Base-by-base conservation (phyloP, 2,888 invertebrate species). In the Trachelus stipa region DNA sequence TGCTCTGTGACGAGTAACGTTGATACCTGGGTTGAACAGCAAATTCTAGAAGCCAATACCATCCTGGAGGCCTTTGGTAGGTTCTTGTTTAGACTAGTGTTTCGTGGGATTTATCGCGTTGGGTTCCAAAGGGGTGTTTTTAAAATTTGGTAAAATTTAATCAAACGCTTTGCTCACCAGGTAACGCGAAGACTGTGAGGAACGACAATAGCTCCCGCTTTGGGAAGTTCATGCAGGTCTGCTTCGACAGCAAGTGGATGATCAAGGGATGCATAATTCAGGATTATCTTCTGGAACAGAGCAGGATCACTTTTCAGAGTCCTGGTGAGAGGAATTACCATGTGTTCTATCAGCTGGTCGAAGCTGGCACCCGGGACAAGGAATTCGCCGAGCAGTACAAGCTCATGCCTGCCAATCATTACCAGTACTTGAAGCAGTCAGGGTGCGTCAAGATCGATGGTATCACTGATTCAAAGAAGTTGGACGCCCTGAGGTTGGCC, bases 171-270 rank as follows among this genome's bases (percentile, higher is more conserved):
- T 34, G 71, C 6, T 71, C 31, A 6, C 56, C 90, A 97, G 97
- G 97, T 77, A 98, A 98, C 92, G 98, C 98, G 1, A 98, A 97
- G 92, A 98, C 98, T 0, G 96, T 98, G 15, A 94, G 98, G 74
- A 98, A 98, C 90, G 98, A 98, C 92, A 98, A 98, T 91, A 97
- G 97, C 23, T 97, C 97, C 69, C 94, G 98, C 12, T 98, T 98
- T 91, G 98, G 98, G n/a, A 98, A 98, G 92, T 98, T 98, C 91
- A 98, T 98, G 94, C 98, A 98, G 92, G 97, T 98, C 11, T 97
- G 98, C 88, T 95, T 98, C 90, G 98, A 98, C 92, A 94, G 94
- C 81, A 95, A 96, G 85, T 97, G 97, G 92, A 96, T 96, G 92
- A 98, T 98, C 87, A 96, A 96, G 84, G 98, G 98, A 31, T 98